A percentile compares a stretch with the other conserved stretches of the same genome.
Evolutionary conservation across 2,888 invertebrate species (phyloP).

Genomic region (Sphaerophoria rueppellii): DNA sequence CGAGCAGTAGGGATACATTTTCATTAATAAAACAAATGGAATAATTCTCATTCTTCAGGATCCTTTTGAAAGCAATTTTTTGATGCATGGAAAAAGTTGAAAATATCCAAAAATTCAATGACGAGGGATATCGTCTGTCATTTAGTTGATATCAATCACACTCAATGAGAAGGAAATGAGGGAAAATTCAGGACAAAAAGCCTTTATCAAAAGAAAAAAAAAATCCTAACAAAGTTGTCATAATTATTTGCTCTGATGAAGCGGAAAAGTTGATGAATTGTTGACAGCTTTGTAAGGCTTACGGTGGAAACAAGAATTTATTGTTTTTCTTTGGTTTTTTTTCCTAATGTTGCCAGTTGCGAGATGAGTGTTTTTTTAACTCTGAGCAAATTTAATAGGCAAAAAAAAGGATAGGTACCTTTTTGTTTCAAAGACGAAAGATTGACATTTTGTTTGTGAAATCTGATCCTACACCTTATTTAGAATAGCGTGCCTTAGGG

Average conservation of each 20-base stretch:
- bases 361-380: no score
- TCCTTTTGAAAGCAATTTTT: constrained; percentile 1
- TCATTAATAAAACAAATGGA: constrained; percentile 24
- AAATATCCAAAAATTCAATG: constrained; percentile 20
- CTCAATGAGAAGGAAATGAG: neutral
- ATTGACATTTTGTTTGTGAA: no score
- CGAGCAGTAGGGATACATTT: neutral
- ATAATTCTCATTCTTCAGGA: neutral
- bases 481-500: no score
- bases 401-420: no score
- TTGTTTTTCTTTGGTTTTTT: no score
- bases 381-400: no score
- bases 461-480: no score
- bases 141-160: constrained; percentile 19
- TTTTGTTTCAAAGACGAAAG: no score
- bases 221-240: neutral
- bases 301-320: neutral
- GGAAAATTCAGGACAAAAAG: neutral
- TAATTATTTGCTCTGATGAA: constrained; percentile 27
- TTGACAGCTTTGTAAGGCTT: neutral
- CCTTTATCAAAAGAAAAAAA: neutral
- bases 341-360: no score
- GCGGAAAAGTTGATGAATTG: constrained; percentile 6
- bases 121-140: constrained; percentile 30
- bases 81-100: constrained; percentile 18